Percentiles rank a stretch among this genome's conserved stretches.
These are phyloP conservation scores for Lordiphosa andalusiaca DNA, from an alignment of 2,888 invertebrate species.

Conservation along the genomic window DNA sequence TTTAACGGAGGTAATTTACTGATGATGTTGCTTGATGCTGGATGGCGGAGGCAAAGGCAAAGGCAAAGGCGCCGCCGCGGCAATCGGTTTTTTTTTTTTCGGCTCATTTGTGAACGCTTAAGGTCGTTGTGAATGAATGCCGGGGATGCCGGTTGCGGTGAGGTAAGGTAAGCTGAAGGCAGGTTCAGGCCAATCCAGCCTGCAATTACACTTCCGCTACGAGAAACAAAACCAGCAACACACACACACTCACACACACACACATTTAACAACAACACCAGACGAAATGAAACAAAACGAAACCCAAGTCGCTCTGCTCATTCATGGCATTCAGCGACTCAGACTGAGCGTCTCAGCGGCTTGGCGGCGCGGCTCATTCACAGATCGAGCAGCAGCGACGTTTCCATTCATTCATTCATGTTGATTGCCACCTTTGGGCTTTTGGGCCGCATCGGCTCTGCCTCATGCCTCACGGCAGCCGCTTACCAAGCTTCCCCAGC, in stretches of 20 bases:
- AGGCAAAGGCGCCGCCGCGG: slow-evolving; percentile 51
- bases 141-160: not conserved
- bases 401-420: slow-evolving; percentile 68
- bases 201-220: slow-evolving; percentile 68
- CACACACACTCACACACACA: slow-evolving; percentile 12
- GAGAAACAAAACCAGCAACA: slow-evolving; percentile 9
- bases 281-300: slow-evolving; percentile 25
- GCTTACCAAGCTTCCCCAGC: slow-evolving; percentile 4
- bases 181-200: slow-evolving; percentile 29
- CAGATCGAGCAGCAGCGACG: slow-evolving; percentile 24
- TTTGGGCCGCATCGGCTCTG: slow-evolving; percentile 22
- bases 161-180: slow-evolving; percentile 20
- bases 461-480: slow-evolving; percentile 33
- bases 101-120: slow-evolving; percentile 52
- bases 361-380: slow-evolving; percentile 34
- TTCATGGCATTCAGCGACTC: slow-evolving; percentile 35
- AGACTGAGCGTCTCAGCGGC: slow-evolving; percentile 11
- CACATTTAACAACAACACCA: slow-evolving; percentile 6
- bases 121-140: slow-evolving; percentile 26
- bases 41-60: slow-evolving; percentile 14
- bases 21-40: slow-evolving; percentile 3
- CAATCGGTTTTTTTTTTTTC: slow-evolving; percentile 40
- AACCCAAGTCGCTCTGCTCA: slow-evolving; percentile 30
- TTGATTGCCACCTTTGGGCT: slow-evolving; percentile 70
- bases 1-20: slow-evolving; percentile 52